These are phyloP conservation scores for Diprion similis DNA, from an alignment of 1,140 invertebrate species.

Conservation along the genomic window DNA sequence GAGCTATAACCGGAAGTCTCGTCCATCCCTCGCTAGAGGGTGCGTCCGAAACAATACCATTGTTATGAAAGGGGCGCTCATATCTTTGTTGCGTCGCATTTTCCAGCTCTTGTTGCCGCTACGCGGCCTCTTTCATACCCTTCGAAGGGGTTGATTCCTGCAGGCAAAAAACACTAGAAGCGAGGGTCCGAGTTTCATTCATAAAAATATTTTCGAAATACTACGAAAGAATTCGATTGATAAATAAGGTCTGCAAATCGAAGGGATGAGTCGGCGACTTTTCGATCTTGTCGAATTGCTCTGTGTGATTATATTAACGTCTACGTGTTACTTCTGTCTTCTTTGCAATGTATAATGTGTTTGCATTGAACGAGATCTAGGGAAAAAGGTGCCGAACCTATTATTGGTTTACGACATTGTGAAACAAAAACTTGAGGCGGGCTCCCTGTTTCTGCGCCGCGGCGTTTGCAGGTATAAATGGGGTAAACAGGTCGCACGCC, in stretches of 20 bases:
- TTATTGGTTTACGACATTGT: background rate
- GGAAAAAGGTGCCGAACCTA: background rate
- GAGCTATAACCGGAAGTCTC: background rate
- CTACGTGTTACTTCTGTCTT: too few relatives aligned
- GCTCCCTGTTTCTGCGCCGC: background rate
- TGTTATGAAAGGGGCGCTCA: background rate
- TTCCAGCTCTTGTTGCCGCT: background rate
- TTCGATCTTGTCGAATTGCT: too few relatives aligned
- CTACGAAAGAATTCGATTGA: conserved; percentile 11
- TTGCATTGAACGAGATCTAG: too few relatives aligned
- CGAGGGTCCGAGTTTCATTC: background rate
- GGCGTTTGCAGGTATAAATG: background rate
- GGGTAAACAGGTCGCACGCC: conserved; percentile 1
- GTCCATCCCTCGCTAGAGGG: background rate
- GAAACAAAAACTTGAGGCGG: background rate
- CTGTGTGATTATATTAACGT: too few relatives aligned
- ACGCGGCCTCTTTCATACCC: background rate
- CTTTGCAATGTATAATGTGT: too few relatives aligned
- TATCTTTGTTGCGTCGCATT: background rate
- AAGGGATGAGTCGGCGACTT: background rate
- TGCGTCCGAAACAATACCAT: background rate
- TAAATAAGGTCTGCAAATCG: background rate
- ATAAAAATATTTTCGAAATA: conserved; percentile 6
- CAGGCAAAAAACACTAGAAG: too few relatives aligned
- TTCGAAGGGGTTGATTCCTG: background rate